Percentiles rank a stretch among this genome's conserved stretches.
These are phyloP conservation scores for Anoplophora glabripennis DNA, from an alignment of 1,140 invertebrate species.

Conservation along the genomic window DNA sequence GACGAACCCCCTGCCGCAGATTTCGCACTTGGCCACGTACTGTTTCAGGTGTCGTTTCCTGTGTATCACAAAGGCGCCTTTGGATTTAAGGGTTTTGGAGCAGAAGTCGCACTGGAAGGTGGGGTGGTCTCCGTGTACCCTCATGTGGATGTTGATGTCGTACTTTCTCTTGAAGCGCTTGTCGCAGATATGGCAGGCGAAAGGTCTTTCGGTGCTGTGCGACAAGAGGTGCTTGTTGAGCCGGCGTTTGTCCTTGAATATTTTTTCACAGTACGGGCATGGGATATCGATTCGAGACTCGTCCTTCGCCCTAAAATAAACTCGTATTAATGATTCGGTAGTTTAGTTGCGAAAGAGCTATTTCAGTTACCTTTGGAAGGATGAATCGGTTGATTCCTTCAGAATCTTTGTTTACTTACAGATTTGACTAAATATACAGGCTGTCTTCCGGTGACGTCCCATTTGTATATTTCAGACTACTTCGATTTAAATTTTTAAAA, in stretches of 20 bases:
- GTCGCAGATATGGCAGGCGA: conserved; percentile 31
- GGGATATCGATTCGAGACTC: too few relatives aligned
- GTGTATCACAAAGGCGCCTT: conserved; percentile 65
- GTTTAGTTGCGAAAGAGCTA: too few relatives aligned
- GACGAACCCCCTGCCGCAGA: conserved; percentile 32
- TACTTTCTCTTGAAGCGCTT: conserved; percentile 36
- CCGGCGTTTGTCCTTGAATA: conserved; percentile 7
- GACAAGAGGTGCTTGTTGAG: conserved; percentile 21
- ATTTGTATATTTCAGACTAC: too few relatives aligned
- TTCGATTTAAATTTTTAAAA: too few relatives aligned
- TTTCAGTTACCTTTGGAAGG: too few relatives aligned
- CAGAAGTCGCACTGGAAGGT: conserved; percentile 39
- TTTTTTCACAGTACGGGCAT: conserved; percentile 11
- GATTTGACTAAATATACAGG: too few relatives aligned
- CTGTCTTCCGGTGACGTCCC: too few relatives aligned
- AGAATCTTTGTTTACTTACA: too few relatives aligned
- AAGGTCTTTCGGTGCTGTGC: conserved; percentile 19
- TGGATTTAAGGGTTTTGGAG: conserved; percentile 63
- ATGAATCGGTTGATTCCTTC: too few relatives aligned
- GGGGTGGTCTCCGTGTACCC: conserved; percentile 26
- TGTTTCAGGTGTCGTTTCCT: conserved; percentile 59
- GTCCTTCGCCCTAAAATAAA: too few relatives aligned
- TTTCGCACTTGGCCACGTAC: conserved; percentile 30
- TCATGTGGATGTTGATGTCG: conserved; percentile 25
- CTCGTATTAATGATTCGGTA: too few relatives aligned